These are phyloP conservation scores for Drosophila fungiperda DNA, from an alignment of 2,888 invertebrate genomes.

Conservation along the genomic window DNA sequence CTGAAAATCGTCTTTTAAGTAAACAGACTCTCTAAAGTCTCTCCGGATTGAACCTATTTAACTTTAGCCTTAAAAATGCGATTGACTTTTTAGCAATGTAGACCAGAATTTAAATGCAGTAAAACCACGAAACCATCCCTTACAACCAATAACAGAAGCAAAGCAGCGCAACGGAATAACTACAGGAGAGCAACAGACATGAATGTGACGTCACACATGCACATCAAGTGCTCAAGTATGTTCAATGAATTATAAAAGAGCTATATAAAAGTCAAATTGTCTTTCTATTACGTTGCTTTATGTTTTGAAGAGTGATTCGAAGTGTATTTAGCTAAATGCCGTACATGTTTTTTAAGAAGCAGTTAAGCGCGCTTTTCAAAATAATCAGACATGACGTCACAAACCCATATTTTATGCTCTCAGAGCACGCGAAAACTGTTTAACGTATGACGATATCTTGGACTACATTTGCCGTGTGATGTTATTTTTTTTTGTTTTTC, in stretches of 20 bases:
- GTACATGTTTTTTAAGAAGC: neutral
- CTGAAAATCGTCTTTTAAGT: slow-evolving; percentile 28
- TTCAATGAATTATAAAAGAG: neutral
- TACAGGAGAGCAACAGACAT: slow-evolving; percentile 41
- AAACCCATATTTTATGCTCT: slow-evolving; percentile 10
- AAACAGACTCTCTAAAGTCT: neutral
- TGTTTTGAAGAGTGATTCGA: neutral
- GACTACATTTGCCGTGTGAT: slow-evolving; percentile 3
- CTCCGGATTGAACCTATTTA: neutral
- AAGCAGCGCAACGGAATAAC: slow-evolving; percentile 19
- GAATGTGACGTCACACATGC: slow-evolving; percentile 28
- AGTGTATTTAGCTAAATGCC: no score
- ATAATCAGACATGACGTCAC: slow-evolving; percentile 36
- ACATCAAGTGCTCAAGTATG: neutral
- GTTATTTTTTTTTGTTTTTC: slow-evolving; percentile 44
- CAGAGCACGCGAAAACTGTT: slow-evolving; percentile 21
- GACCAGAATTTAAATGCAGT: neutral
- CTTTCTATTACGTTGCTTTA: neutral
- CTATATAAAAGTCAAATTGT: neutral
- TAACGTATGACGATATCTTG: slow-evolving; percentile 20
- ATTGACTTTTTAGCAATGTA: neutral
- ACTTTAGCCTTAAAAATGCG: neutral
- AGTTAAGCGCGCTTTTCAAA: slow-evolving; percentile 10
- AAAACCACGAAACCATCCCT: neutral
- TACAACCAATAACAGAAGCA: neutral